Conservation (phyloP, 2,888 invertebrate species). For the Cerastis rubricosa region DNA sequence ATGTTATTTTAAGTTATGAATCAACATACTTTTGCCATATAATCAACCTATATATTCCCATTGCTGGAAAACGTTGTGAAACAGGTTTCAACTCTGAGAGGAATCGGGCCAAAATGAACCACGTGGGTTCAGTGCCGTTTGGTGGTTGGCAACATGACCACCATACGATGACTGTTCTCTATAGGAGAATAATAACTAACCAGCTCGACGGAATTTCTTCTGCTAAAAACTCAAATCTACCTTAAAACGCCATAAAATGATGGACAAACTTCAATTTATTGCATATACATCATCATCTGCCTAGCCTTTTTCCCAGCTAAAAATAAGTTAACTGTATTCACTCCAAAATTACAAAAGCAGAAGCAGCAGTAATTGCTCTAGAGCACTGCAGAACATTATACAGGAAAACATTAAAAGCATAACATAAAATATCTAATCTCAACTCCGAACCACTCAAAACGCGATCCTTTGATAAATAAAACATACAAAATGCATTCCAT, state of each 20-base stretch:
- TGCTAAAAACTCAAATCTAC: neutral
- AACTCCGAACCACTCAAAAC: slow-evolving; percentile 4
- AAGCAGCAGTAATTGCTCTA: neutral
- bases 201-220: neutral
- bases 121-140: neutral
- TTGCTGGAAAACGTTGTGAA: neutral
- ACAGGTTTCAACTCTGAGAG: neutral
- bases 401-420: neutral
- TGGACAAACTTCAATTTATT: neutral
- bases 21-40: neutral
- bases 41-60: neutral
- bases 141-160: neutral
- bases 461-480: slow-evolving; percentile 34
- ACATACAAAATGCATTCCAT: slow-evolving; percentile 42
- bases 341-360: neutral
- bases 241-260: neutral
- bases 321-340: neutral
- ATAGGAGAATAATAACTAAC: neutral
- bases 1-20: neutral
- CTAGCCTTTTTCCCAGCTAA: neutral
- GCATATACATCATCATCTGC: neutral
- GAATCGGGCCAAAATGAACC: neutral
- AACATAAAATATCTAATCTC: slow-evolving; percentile 23
- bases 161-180: neutral
- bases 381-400: neutral